Conservation (phyloP, 2,113 vertebrate species). For the Melanotaenia duboulayi region DNA sequence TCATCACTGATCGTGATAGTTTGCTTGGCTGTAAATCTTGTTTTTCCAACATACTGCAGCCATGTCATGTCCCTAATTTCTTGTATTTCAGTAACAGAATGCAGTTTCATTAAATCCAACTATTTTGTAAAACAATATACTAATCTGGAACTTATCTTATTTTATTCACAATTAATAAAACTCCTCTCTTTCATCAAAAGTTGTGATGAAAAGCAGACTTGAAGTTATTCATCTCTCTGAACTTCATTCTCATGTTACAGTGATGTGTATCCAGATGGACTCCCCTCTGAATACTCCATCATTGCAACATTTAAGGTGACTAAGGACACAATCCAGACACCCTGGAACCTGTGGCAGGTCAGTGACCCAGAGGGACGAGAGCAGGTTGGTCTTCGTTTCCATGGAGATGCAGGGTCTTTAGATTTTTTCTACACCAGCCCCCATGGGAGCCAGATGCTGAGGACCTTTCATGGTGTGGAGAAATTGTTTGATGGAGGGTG, state of each 20-base stretch:
- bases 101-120: background rate
- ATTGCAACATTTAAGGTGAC: conserved; percentile 80
- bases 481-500: conserved; percentile 80
- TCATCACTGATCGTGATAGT: background rate
- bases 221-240: conserved; percentile 10
- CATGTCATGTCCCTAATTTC: too few relatives aligned
- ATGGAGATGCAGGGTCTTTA: conserved; percentile 67
- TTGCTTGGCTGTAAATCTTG: background rate
- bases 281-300: conserved; percentile 80
- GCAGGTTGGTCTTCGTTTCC: conserved; percentile 74
- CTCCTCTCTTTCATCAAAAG: conserved; percentile 1
- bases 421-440: conserved; percentile 74
- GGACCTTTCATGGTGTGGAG: conserved; percentile 68
- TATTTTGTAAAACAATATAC: background rate
- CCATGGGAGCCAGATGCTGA: conserved; percentile 62
- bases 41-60: too few relatives aligned
- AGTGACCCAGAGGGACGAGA: conserved; percentile 73
- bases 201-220: conserved; percentile 10
- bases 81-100: too few relatives aligned
- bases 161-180: background rate
- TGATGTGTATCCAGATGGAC: conserved; percentile 77
- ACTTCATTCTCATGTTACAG: conserved; percentile 49
- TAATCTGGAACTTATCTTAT: too few relatives aligned
- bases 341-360: conserved; percentile 84
- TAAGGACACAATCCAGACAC: conserved; percentile 60